phyloP scores from a whole-genome alignment of 2,113 vertebrate genomes.

The Burhinus bistriatus region DNA sequence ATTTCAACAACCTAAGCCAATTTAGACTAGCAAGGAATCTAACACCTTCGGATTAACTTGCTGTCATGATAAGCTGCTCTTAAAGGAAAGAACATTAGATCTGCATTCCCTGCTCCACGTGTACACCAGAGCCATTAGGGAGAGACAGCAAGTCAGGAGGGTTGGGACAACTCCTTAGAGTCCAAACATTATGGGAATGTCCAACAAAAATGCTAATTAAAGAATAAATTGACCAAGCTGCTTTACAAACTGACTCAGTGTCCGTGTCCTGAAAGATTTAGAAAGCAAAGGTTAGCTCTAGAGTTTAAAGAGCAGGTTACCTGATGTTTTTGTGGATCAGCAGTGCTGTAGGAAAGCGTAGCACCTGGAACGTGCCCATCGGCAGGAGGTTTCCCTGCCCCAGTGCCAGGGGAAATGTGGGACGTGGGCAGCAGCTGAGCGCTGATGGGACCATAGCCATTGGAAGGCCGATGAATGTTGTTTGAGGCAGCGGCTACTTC shows the following conservation, averaged over 20 bases:
- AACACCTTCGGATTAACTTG: not conserved
- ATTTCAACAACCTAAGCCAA: not conserved
- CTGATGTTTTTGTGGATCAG: conserved; percentile 64
- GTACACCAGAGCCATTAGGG: not conserved
- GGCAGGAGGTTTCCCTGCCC: not conserved
- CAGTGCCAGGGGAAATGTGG: not conserved
- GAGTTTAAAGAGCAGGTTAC: conserved; percentile 54
- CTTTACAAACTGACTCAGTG: not conserved
- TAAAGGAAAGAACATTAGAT: not conserved
- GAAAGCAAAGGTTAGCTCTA: not conserved
- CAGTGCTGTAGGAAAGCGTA: not conserved
- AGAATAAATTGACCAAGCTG: not conserved
- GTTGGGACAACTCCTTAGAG: not conserved
- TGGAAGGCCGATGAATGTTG: not conserved
- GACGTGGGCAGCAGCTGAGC: conserved; percentile 49
- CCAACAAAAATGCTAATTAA: not conserved
- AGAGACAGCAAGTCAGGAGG: not conserved
- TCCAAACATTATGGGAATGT: not conserved
- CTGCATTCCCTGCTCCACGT: not conserved
- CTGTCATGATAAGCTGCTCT: not conserved
- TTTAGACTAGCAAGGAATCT: not conserved
- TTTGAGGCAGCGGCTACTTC: conserved; percentile 40
- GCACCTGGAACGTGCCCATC: not conserved
- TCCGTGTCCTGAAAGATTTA: not conserved
- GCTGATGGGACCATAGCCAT: not conserved